phyloP scores from a whole-genome alignment of 2,113 vertebrate genomes.

The Hypanus sabinus region DNA sequence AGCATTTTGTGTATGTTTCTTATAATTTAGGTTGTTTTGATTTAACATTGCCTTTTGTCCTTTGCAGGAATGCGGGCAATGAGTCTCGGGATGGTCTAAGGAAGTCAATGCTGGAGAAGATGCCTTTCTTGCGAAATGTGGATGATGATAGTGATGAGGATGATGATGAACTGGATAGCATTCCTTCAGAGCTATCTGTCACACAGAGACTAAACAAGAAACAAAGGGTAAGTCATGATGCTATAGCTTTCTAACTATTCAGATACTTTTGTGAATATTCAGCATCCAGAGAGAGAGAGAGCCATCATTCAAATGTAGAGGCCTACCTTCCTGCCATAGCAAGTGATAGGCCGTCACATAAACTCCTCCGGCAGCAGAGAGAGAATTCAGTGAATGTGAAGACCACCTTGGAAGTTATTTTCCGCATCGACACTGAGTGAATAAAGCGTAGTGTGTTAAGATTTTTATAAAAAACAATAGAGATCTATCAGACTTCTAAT shows the following conservation, averaged over 20 bases:
- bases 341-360: too few relatives aligned
- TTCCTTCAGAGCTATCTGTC: slow-evolving; percentile 63
- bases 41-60: not conserved
- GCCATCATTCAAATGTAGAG: too few relatives aligned
- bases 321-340: too few relatives aligned
- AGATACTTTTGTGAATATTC: too few relatives aligned
- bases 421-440: not conserved
- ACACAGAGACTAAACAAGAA: slow-evolving; percentile 69
- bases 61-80: slow-evolving; percentile 70
- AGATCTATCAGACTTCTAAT: not conserved
- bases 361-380: too few relatives aligned
- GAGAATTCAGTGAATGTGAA: too few relatives aligned
- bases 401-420: not conserved
- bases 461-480: too few relatives aligned
- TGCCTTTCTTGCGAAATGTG: slow-evolving; percentile 73
- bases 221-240: slow-evolving; percentile 57
- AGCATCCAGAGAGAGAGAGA: too few relatives aligned
- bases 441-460: not conserved
- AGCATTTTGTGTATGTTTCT: too few relatives aligned
- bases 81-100: slow-evolving; percentile 63
- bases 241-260: not conserved
- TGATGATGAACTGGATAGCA: slow-evolving; percentile 72
- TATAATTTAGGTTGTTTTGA: not conserved
- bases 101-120: slow-evolving; percentile 67
- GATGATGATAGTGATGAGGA: slow-evolving; percentile 82